Evolutionary conservation across 2,113 vertebrate species (phyloP).

Genomic region (Apodemus sylvaticus): DNA sequence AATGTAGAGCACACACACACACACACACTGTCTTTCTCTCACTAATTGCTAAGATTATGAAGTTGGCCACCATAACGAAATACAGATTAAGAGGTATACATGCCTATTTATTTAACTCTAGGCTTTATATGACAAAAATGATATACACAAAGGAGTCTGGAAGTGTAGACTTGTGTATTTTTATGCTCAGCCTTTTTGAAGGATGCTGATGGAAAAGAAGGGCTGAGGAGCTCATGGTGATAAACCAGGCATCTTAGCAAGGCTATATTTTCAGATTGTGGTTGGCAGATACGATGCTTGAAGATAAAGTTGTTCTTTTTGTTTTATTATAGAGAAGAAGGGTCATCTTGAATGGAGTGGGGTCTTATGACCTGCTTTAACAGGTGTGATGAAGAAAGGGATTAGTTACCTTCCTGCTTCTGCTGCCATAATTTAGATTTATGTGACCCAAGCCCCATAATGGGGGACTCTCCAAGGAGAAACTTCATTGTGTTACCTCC

Average conservation of each 20-base stretch:
- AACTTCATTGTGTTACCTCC: background rate
- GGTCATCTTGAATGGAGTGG: background rate
- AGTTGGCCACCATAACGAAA: background rate
- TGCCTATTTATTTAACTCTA: background rate
- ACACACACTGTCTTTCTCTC: background rate
- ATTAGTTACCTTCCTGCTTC: background rate
- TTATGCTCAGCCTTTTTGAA: background rate
- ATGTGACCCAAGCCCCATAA: background rate
- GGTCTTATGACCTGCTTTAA: background rate
- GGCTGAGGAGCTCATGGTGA: background rate
- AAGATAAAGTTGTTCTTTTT: background rate
- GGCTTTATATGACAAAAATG: background rate
- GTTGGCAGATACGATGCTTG: too few relatives aligned
- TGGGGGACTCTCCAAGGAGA: background rate
- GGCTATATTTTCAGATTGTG: background rate
- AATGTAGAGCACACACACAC: background rate
- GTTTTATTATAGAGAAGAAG: background rate
- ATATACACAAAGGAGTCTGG: background rate
- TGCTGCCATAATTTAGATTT: background rate
- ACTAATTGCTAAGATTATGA: background rate
- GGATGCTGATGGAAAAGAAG: background rate
- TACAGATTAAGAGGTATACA: background rate
- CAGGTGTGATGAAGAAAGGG: background rate
- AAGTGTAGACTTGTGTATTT: background rate
- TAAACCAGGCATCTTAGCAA: background rate